A percentile compares a stretch with the other conserved stretches of the same genome.
Conservation (phyloP, 2,888 invertebrate species). For the Hybos culiciformis region DNA sequence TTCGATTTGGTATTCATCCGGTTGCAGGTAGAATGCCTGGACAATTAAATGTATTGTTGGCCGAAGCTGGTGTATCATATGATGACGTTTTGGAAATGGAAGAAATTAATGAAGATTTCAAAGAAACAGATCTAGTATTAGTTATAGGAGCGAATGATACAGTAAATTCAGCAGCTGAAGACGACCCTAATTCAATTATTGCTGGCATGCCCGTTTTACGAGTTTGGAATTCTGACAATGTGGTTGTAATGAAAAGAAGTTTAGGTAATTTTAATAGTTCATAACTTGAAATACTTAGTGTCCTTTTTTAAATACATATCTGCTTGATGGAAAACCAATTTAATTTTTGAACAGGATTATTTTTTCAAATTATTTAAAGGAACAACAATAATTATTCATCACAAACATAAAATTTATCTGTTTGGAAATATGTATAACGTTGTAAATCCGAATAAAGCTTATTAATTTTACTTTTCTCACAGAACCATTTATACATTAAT, state of each 20-base stretch:
- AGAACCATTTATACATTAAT: no score
- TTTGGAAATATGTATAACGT: no score
- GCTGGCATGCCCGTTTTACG: slow-evolving; percentile 85
- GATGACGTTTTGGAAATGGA: slow-evolving; percentile 87
- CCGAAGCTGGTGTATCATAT: slow-evolving; percentile 87
- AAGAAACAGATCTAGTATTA: slow-evolving; percentile 67
- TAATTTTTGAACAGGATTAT: no score
- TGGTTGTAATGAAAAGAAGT: slow-evolving; percentile 81
- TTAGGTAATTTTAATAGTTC: no score
- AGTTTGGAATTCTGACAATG: slow-evolving; percentile 76
- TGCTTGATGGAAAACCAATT: no score
- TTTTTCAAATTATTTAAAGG: no score
- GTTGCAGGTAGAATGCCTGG: slow-evolving; percentile 90
- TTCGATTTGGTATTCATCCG: slow-evolving; percentile 81
- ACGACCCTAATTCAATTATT: slow-evolving; percentile 81
- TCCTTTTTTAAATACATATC: no score
- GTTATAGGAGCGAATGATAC: slow-evolving; percentile 87
- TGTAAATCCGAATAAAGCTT: no score
- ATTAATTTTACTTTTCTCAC: no score
- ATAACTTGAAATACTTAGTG: no score
- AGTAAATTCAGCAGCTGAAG: slow-evolving; percentile 80
- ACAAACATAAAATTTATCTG: no score
- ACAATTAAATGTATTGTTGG: slow-evolving; percentile 78
- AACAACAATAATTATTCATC: no score
- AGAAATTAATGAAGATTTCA: slow-evolving; percentile 79